phyloP scores from a whole-genome alignment of 2,888 invertebrate genomes.

The Theristus sp. region DNA sequence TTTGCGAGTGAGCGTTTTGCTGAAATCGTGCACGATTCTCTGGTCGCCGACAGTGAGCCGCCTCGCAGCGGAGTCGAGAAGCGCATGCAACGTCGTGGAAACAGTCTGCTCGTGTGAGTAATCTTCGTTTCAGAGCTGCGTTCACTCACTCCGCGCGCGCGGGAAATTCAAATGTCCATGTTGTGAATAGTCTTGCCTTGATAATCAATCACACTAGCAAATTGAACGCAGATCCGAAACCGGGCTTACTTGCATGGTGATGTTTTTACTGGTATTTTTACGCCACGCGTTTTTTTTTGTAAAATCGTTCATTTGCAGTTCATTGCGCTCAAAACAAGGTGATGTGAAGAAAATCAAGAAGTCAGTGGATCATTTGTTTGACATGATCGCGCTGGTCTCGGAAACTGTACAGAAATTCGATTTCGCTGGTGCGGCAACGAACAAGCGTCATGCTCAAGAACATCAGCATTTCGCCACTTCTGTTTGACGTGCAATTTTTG shows the following conservation, averaged over 20 bases:
- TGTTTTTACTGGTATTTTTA: no score
- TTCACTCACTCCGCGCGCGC: no score
- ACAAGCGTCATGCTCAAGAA: no score
- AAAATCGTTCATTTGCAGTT: neutral
- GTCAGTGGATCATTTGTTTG: neutral
- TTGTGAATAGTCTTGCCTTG: neutral
- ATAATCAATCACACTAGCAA: no score
- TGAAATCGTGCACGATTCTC: neutral
- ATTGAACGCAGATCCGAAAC: no score
- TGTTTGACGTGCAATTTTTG: no score
- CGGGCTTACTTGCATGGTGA: no score
- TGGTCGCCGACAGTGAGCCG: neutral
- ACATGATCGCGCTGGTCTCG: neutral
- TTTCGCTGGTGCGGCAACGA: neutral
- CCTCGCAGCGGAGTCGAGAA: neutral
- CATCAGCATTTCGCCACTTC: no score
- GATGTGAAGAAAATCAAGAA: neutral
- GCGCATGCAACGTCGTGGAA: neutral
- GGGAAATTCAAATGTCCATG: neutral
- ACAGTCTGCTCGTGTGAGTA: neutral
- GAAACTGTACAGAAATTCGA: neutral
- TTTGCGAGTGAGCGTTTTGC: neutral
- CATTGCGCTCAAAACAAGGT: neutral
- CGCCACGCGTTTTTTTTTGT: no score
- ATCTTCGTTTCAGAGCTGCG: no score